phyloP scores from a whole-genome alignment of 2,888 invertebrate genomes.

The Emmelina monodactyla region DNA sequence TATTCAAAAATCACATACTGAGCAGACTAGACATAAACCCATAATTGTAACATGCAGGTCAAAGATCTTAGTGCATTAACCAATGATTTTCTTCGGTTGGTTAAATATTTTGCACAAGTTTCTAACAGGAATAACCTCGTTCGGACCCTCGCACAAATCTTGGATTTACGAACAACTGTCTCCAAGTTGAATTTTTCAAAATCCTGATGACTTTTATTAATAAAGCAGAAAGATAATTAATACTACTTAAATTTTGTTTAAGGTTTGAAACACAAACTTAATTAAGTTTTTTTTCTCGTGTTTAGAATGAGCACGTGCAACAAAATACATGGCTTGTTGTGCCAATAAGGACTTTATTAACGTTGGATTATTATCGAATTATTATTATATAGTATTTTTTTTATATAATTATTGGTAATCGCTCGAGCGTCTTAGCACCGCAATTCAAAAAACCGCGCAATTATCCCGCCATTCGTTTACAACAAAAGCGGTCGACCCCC shows the following conservation, averaged over 20 bases:
- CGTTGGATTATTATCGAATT: too few species aligned
- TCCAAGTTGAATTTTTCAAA: conserved; percentile 30
- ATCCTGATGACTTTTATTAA: conserved; percentile 55
- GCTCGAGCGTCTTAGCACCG: conserved; percentile 34
- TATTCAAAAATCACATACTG: too few species aligned
- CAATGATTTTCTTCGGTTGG: too few species aligned
- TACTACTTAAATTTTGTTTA: conserved; percentile 66
- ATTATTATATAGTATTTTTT: conserved; percentile 12
- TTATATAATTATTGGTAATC: conserved; percentile 31
- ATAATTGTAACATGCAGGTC: too few species aligned
- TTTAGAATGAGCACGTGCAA: too few species aligned
- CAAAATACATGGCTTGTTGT: too few species aligned
- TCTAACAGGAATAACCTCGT: neutral
- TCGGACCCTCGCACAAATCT: conserved; percentile 24
- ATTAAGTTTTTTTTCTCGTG: conserved; percentile 45
- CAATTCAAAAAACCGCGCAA: conserved; percentile 51
- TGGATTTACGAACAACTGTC: conserved; percentile 29
- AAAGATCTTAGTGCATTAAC: too few species aligned
- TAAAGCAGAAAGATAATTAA: conserved; percentile 62
- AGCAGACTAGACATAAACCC: too few species aligned
- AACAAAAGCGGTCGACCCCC: conserved; percentile 49
- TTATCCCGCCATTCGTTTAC: conserved; percentile 56
- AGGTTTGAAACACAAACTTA: conserved; percentile 40
- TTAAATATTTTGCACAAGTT: neutral
- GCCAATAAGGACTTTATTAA: too few species aligned